phyloP scores from a whole-genome alignment of 1,140 invertebrate genomes.

The Nautilus pompilius region DNA sequence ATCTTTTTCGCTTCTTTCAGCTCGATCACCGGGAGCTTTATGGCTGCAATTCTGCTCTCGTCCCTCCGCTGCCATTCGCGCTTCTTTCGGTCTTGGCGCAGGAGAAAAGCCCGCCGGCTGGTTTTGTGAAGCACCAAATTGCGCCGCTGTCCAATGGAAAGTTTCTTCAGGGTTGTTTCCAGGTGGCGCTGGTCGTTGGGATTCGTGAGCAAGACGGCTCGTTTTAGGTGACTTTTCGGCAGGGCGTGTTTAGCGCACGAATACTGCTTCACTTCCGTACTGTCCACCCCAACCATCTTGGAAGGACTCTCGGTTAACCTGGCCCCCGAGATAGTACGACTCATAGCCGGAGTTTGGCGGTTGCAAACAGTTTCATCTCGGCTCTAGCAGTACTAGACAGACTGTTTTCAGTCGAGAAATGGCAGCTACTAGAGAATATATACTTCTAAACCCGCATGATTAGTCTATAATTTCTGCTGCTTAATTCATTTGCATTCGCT shows the following conservation, averaged over 20 bases:
- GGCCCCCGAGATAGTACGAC: too few relatives aligned
- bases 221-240: conserved; percentile 31
- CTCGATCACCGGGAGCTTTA: conserved; percentile 19
- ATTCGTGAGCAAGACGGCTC: conserved; percentile 34
- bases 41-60: conserved; percentile 15
- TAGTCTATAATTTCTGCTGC: too few relatives aligned
- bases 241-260: conserved; percentile 30
- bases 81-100: conserved; percentile 17
- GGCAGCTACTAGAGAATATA: too few relatives aligned
- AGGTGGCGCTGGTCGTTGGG: conserved; percentile 29
- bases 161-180: conserved; percentile 18
- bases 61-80: conserved; percentile 26
- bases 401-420: too few relatives aligned
- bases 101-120: conserved; percentile 17
- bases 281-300: too few relatives aligned
- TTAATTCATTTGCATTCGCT: too few relatives aligned
- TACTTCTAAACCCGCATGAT: too few relatives aligned
- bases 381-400: too few relatives aligned
- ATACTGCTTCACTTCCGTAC: conserved; percentile 37
- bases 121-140: too few relatives aligned
- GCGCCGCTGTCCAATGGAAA: conserved; percentile 10
- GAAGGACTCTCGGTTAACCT: too few relatives aligned
- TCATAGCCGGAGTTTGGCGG: too few relatives aligned
- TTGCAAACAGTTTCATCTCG: too few relatives aligned
- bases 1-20: conserved; percentile 4